Evolutionary conservation across 2,113 vertebrate genomes (phyloP).

Genomic region (Callorhinus ursinus): DNA sequence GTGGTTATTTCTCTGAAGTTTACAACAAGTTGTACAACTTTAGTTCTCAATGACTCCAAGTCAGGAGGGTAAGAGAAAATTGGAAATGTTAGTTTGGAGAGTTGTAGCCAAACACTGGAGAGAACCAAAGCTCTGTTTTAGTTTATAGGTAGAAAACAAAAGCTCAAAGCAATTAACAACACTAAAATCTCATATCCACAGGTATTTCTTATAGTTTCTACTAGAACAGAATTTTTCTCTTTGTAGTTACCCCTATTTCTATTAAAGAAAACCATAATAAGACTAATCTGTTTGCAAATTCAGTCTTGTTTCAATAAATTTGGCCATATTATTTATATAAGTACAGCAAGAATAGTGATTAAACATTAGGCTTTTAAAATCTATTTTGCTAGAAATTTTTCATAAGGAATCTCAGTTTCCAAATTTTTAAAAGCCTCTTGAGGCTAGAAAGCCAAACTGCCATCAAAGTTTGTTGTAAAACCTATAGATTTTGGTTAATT

Average conservation of each 20-base stretch:
- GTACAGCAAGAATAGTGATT: not conserved
- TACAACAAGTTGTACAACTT: not conserved
- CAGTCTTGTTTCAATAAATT: not conserved
- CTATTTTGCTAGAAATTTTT: not conserved
- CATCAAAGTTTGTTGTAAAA: not conserved
- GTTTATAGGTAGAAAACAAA: not conserved
- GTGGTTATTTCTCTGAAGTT: not conserved
- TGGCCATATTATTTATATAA: not conserved
- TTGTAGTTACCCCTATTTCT: not conserved
- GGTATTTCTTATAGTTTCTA: not conserved
- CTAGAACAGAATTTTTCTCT: not conserved
- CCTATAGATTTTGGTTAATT: not conserved
- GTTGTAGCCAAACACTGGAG: not conserved
- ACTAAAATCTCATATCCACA: not conserved
- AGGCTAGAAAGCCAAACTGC: not conserved
- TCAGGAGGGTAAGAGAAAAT: not conserved
- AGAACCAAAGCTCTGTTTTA: not conserved
- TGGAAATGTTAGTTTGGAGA: not conserved
- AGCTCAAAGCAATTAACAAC: not conserved
- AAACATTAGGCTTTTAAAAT: not conserved
- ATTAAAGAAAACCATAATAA: not conserved
- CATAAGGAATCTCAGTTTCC: not conserved
- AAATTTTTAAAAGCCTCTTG: not conserved
- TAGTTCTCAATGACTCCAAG: not conserved
- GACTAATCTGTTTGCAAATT: not conserved